These are phyloP conservation scores for Sarcophaga subvicina DNA, from an alignment of 2,888 invertebrate genomes.

Conservation along the genomic window DNA sequence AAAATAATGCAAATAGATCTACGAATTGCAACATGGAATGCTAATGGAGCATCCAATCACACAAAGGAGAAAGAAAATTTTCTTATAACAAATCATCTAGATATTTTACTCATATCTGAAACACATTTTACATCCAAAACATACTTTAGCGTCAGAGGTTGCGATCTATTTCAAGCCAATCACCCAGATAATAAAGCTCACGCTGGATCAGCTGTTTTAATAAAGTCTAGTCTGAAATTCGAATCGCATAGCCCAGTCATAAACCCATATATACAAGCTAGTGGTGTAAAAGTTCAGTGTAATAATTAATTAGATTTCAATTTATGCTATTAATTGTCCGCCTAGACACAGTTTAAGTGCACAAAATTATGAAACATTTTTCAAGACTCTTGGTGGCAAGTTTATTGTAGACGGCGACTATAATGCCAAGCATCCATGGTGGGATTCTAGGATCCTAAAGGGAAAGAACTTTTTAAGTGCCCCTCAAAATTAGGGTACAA, in stretches of 20 bases:
- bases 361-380: constrained; percentile 14
- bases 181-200: constrained; percentile 37
- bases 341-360: constrained; percentile 22
- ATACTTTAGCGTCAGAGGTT: constrained; percentile 56
- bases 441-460: constrained; percentile 26
- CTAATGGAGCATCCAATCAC: constrained; percentile 46
- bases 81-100: constrained; percentile 22
- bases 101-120: constrained; percentile 54
- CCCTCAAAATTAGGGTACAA: constrained; percentile 11
- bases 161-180: constrained; percentile 44
- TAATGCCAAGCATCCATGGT: no score
- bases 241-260: no score
- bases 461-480: constrained; percentile 43
- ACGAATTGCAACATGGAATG: constrained; percentile 31
- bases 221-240: constrained; percentile 21
- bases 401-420: not conserved
- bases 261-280: constrained; percentile 39
- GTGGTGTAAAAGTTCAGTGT: constrained; percentile 31
- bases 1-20: constrained; percentile 47
- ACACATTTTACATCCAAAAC: constrained; percentile 57
- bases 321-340: constrained; percentile 31
- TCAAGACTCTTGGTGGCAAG: constrained; percentile 6
- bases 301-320: not conserved
- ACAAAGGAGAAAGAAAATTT: not conserved
- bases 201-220: constrained; percentile 55